A percentile compares a stretch with the other conserved stretches of the same genome.
These are phyloP conservation scores for Harpagifer antarcticus DNA, from an alignment of 2,797 vertebrate genomes.

Conservation along the genomic window DNA sequence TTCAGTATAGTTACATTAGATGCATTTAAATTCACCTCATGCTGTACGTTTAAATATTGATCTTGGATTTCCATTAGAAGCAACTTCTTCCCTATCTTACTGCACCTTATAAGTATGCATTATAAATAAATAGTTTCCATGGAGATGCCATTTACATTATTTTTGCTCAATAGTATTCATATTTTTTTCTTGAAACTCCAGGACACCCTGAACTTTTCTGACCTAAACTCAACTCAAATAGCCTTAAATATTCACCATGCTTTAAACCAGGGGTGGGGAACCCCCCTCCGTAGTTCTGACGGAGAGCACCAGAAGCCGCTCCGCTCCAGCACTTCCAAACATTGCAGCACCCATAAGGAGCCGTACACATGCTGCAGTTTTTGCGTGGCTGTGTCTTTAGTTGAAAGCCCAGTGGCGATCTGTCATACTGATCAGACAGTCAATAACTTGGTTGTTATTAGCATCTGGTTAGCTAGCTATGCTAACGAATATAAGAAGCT, in stretches of 20 bases:
- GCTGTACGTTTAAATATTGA: constrained; percentile 17
- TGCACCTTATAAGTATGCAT: background rate
- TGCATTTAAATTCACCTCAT: constrained; percentile 11
- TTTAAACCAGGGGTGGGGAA: no score
- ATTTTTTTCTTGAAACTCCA: background rate
- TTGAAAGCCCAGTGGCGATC: no score
- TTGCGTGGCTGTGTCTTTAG: no score
- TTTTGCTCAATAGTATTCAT: background rate
- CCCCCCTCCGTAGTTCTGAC: no score
- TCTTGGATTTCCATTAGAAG: constrained; percentile 1
- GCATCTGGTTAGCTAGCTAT: no score
- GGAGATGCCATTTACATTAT: background rate
- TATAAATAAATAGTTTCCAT: background rate
- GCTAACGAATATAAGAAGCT: no score
- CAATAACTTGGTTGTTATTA: no score
- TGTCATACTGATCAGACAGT: no score
- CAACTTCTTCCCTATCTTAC: background rate
- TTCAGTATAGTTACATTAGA: background rate
- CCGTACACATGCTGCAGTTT: no score
- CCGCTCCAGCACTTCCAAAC: no score
- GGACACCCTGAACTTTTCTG: constrained; percentile 27
- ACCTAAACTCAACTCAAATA: constrained; percentile 27
- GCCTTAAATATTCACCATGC: constrained; percentile 23
- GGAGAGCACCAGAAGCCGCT: no score
- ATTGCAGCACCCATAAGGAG: no score